Evolutionary conservation across 2,888 invertebrate species (phyloP).

Genomic region (Hyalella azteca): DNA sequence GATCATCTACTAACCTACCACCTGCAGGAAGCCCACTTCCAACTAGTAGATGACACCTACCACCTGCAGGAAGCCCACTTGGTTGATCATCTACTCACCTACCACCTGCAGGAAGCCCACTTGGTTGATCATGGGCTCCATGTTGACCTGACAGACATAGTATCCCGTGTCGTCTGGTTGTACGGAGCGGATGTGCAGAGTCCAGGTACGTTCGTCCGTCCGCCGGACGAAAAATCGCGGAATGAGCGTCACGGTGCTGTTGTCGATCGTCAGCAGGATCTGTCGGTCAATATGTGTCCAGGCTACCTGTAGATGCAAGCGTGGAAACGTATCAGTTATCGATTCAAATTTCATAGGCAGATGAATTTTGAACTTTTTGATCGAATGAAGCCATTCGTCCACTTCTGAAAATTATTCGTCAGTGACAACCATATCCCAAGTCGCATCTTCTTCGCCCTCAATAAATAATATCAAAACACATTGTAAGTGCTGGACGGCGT

Average conservation of each 20-base stretch:
- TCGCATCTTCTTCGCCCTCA: too few relatives aligned
- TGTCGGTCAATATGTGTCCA: constrained; percentile 95
- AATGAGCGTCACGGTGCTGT: constrained; percentile 87
- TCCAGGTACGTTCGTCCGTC: constrained; percentile 90
- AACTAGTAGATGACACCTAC: not conserved
- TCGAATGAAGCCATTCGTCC: too few relatives aligned
- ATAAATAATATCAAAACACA: too few relatives aligned
- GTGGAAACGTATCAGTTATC: too few relatives aligned
- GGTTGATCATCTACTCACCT: constrained; percentile 75
- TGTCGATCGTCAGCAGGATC: constrained; percentile 91
- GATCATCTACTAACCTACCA: too few relatives aligned
- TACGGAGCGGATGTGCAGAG: constrained; percentile 86
- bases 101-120: constrained; percentile 91
- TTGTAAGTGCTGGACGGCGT: too few relatives aligned
- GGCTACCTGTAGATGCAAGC: constrained; percentile 73
- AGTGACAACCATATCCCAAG: too few relatives aligned
- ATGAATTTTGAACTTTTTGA: too few relatives aligned
- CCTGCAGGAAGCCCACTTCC: not conserved
- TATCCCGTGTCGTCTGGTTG: constrained; percentile 90
- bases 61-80: not conserved
- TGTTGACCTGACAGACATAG: constrained; percentile 89
- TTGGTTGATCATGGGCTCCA: constrained; percentile 93
- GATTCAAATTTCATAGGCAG: too few relatives aligned
- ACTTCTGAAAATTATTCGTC: too few relatives aligned
- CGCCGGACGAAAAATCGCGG: constrained; percentile 77